phyloP scores from a whole-genome alignment of 2,113 vertebrate species.

The Bujurquina vittata region DNA sequence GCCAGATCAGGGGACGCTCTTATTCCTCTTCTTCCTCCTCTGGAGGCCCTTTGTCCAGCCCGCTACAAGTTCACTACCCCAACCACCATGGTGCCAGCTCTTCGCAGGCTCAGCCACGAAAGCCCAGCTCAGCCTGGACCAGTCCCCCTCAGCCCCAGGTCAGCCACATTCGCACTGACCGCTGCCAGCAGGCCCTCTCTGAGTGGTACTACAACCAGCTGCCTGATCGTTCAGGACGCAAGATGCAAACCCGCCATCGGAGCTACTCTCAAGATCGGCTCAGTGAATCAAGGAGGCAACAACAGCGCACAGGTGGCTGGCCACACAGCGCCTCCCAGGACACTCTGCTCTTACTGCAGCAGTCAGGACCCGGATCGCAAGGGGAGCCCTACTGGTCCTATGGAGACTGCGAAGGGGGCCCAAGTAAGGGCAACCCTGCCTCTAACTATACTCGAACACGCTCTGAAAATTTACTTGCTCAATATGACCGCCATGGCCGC shows the following conservation, averaged over 20 bases:
- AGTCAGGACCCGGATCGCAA: constrained; percentile 66
- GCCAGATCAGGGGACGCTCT: constrained; percentile 77
- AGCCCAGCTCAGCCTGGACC: constrained; percentile 70
- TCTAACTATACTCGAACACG: constrained; percentile 79
- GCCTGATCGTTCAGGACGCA: constrained; percentile 80
- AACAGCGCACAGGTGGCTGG: constrained; percentile 80
- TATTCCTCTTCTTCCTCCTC: constrained; percentile 84
- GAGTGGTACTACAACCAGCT: constrained; percentile 92
- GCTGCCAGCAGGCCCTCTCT: constrained; percentile 88
- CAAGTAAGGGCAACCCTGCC: constrained; percentile 31
- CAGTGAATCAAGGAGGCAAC: constrained; percentile 74
- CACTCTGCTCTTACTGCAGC: constrained; percentile 85
- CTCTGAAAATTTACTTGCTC: constrained; percentile 86
- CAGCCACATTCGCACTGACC: constrained; percentile 57
- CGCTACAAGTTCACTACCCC: constrained; percentile 72
- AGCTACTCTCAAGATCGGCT: constrained; percentile 94
- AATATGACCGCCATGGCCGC: constrained; percentile 80
- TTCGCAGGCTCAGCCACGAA: constrained; percentile 62
- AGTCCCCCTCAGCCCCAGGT: constrained; percentile 70
- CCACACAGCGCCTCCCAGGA: constrained; percentile 95
- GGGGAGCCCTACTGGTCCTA: constrained; percentile 72
- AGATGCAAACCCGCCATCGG: constrained; percentile 87
- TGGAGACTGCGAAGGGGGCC: constrained; percentile 62
- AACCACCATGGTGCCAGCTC: constrained; percentile 74
- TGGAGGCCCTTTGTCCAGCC: constrained; percentile 71